Evolutionary conservation across 1,140 invertebrate species (phyloP).

Genomic region (Gryllus bimaculatus): DNA sequence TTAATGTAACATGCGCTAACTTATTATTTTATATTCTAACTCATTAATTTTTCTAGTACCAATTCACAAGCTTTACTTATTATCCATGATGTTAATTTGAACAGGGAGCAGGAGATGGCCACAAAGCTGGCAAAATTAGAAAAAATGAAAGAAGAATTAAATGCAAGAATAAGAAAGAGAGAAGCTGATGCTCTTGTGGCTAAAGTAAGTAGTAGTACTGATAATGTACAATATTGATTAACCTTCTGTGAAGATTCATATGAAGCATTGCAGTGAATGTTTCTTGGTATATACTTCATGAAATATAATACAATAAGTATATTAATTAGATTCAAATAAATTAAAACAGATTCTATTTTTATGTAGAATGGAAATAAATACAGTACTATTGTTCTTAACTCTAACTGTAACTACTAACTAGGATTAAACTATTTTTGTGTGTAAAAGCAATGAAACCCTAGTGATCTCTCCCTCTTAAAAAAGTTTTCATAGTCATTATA

Average conservation of each 20-base stretch:
- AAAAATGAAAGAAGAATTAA: constrained; percentile 53
- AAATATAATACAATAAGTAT: constrained; percentile 8
- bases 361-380: neutral
- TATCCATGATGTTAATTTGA: neutral
- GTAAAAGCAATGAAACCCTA: too few species aligned
- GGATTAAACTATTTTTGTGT: too few species aligned
- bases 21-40: neutral
- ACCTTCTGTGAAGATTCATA: neutral
- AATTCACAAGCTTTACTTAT: neutral
- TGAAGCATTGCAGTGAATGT: neutral
- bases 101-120: constrained; percentile 47
- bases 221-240: neutral
- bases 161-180: constrained; percentile 52
- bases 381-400: neutral
- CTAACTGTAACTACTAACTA: neutral
- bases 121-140: constrained; percentile 51
- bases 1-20: neutral
- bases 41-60: neutral
- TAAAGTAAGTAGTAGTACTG: constrained; percentile 36
- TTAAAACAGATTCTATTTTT: neutral
- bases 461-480: neutral
- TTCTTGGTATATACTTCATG: neutral
- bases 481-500: neutral
- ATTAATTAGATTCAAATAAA: neutral
- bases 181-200: constrained; percentile 45